Percentiles rank a stretch among this genome's conserved stretches.
Conservation (phyloP, 2,113 vertebrate genomes). For the Channa maculata region DNA sequence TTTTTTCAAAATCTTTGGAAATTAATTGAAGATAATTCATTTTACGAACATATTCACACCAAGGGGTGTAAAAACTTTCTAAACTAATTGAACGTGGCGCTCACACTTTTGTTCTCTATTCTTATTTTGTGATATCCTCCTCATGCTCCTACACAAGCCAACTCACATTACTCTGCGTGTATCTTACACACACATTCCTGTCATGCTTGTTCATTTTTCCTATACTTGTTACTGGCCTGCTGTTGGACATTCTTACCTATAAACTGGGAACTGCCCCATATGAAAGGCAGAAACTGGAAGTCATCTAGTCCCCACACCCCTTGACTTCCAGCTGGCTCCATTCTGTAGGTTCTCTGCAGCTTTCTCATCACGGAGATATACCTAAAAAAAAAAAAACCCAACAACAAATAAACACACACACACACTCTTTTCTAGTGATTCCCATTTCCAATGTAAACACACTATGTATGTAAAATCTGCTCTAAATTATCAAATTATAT, state of each 20-base stretch:
- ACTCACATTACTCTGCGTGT: slow-evolving; percentile 32
- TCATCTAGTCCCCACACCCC: slow-evolving; percentile 98
- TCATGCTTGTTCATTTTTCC: neutral
- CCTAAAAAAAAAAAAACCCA: slow-evolving; percentile 70
- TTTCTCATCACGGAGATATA: slow-evolving; percentile 95
- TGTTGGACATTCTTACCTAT: slow-evolving; percentile 73
- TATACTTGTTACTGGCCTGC: neutral
- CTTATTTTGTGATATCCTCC: too few species aligned
- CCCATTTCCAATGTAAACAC: too few species aligned
- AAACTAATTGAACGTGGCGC: too few species aligned
- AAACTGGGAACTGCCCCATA: slow-evolving; percentile 97
- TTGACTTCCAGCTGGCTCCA: slow-evolving; percentile 98
- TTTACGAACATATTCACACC: too few species aligned
- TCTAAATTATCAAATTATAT: too few species aligned
- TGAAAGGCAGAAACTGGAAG: slow-evolving; percentile 98
- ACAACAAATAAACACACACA: neutral
- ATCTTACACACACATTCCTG: neutral
- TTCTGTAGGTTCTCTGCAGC: slow-evolving; percentile 95
- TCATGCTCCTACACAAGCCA: neutral
- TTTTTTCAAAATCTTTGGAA: too few species aligned
- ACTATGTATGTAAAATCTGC: too few species aligned
- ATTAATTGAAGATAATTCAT: too few species aligned
- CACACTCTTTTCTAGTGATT: neutral
- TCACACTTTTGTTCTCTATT: too few species aligned
- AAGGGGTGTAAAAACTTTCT: too few species aligned